Conservation (phyloP, 2,113 vertebrate species). For the Myrmophylax atrothorax region DNA sequence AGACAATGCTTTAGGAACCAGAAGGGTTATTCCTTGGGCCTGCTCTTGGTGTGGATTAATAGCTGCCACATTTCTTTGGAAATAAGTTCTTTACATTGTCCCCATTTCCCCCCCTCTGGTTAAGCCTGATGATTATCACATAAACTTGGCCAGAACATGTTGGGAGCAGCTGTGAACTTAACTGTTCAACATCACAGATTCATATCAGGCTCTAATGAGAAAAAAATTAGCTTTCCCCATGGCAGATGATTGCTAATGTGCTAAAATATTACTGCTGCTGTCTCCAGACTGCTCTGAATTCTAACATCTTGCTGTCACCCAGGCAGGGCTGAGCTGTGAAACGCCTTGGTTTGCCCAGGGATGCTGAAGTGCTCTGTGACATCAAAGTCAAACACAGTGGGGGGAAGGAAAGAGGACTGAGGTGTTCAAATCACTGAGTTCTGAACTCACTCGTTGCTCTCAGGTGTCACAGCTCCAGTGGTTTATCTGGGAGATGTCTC, state of each 20-base stretch:
- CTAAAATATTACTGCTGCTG: constrained; percentile 2
- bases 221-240: constrained; percentile 10
- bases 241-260: background rate
- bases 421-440: background rate
- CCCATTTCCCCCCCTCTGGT: background rate
- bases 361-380: background rate
- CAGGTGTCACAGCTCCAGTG: background rate
- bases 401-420: background rate
- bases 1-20: background rate
- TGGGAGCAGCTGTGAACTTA: background rate
- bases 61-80: background rate
- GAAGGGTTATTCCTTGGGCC: background rate
- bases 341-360: background rate
- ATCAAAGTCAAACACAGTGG: background rate
- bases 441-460: background rate
- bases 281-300: constrained; percentile 2
- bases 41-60: background rate
- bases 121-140: background rate
- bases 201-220: background rate
- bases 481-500: background rate
- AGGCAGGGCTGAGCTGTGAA: background rate
- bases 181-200: background rate
- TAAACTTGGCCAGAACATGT: background rate
- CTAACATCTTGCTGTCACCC: background rate
- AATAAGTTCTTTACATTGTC: background rate